A percentile compares a stretch with the other conserved stretches of the same genome.
Conservation (phyloP, 1,140 invertebrate species). For the Apis laboriosa region DNA sequence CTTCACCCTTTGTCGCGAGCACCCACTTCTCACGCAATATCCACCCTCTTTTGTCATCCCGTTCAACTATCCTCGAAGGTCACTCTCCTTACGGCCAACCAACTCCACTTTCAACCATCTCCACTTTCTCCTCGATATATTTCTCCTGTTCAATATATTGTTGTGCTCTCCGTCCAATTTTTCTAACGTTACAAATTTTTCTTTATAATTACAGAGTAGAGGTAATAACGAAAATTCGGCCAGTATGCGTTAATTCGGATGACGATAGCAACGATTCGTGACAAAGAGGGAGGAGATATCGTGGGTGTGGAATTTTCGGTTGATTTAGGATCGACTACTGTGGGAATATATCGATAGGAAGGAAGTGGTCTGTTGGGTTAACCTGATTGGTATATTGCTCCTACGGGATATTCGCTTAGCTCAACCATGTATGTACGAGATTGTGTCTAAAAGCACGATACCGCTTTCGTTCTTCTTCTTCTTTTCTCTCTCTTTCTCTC, state of each 20-base stretch:
- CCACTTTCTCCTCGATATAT: too few species aligned
- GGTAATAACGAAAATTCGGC: too few species aligned
- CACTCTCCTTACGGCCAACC: constrained; percentile 34
- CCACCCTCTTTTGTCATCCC: not conserved
- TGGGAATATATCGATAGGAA: constrained; percentile 47
- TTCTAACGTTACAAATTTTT: too few species aligned
- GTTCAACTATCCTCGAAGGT: constrained; percentile 26
- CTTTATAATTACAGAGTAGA: too few species aligned
- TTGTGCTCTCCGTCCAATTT: too few species aligned
- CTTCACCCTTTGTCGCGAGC: constrained; percentile 2
- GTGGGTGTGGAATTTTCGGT: constrained; percentile 33
- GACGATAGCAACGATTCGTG: constrained; percentile 19
- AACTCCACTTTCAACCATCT: not conserved
- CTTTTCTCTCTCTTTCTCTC: not conserved
- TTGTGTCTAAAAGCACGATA: constrained; percentile 27
- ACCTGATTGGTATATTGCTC: constrained; percentile 60
- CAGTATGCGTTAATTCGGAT: too few species aligned
- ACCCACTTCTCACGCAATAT: not conserved
- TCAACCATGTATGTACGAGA: constrained; percentile 44
- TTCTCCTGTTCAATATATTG: too few species aligned
- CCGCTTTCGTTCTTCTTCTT: not conserved
- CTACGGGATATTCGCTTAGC: constrained; percentile 49
- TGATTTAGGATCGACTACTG: constrained; percentile 54
- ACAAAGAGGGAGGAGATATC: not conserved
- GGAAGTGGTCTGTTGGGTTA: constrained; percentile 34